Conservation (phyloP, 2,888 invertebrate species). For the Tipula lateralis region DNA sequence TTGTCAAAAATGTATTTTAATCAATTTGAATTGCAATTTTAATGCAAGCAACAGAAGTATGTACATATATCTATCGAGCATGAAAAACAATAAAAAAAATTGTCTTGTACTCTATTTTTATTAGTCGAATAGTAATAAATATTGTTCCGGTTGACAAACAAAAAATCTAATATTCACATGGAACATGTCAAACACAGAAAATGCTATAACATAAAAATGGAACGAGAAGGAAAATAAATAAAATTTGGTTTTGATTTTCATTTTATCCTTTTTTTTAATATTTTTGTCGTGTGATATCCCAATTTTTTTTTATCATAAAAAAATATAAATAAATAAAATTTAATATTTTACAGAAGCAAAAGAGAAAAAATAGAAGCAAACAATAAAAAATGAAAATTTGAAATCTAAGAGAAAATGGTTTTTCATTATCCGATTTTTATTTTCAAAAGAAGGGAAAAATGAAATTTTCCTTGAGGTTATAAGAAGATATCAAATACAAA, state of each 20-base stretch:
- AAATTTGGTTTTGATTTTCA: not conserved
- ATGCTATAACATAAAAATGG: not conserved
- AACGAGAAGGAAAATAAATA: not conserved
- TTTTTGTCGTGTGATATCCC: constrained; percentile 11
- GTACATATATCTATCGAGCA: no score
- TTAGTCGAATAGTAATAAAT: constrained; percentile 11
- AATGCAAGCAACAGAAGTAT: not conserved
- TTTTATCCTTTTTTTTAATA: constrained; percentile 11
- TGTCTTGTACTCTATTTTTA: not conserved
- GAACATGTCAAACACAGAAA: not conserved
- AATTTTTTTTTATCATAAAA: not conserved
- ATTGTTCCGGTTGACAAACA: not conserved
- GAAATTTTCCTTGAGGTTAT: not conserved
- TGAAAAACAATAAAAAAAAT: not conserved
- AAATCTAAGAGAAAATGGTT: not conserved
- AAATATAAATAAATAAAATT: constrained; percentile 24
- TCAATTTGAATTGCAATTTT: not conserved
- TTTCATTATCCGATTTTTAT: not conserved
- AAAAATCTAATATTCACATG: not conserved
- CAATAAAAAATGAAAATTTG: not conserved
- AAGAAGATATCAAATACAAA: not conserved
- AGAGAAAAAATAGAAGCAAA: not conserved
- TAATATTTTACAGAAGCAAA: not conserved
- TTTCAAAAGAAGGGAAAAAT: not conserved
- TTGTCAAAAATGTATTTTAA: no score